These are phyloP conservation scores for Brachyistius frenatus DNA, from an alignment of 2,113 vertebrate genomes.

Conservation along the genomic window DNA sequence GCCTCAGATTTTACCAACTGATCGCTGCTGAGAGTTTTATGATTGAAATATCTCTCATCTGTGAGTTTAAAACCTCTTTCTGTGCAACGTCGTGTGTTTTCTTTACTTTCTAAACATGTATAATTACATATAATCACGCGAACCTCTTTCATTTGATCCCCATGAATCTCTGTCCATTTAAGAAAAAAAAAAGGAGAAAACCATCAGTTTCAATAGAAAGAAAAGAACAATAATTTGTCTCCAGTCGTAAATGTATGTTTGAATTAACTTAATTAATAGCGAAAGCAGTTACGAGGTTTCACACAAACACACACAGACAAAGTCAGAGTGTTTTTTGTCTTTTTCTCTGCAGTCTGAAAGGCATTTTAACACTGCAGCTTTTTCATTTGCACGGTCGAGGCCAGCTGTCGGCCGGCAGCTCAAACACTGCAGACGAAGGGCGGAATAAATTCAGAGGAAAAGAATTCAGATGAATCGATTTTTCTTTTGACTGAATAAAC, in stretches of 20 bases:
- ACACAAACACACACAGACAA: slow-evolving; percentile 1
- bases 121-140: slow-evolving; percentile 44
- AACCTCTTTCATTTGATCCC: slow-evolving; percentile 29
- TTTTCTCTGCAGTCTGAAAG: slow-evolving; percentile 6
- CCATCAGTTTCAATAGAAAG: slow-evolving; percentile 17
- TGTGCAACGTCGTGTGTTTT: slow-evolving; percentile 1
- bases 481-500: slow-evolving; percentile 11
- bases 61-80: slow-evolving; percentile 7
- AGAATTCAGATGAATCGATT: slow-evolving; percentile 1
- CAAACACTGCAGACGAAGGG: slow-evolving; percentile 1
- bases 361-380: slow-evolving; percentile 19
- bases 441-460: slow-evolving; percentile 9
- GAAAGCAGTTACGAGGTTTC: slow-evolving; percentile 4
- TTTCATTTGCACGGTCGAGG: slow-evolving; percentile 2
- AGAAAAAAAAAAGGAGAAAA: slow-evolving; percentile 9
- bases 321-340: slow-evolving; percentile 7
- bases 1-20: slow-evolving; percentile 3
- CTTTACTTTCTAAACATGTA: slow-evolving; percentile 33
- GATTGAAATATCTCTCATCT: slow-evolving; percentile 49
- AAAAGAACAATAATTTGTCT: slow-evolving; percentile 7
- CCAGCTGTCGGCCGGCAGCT: slow-evolving; percentile 48
- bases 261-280: slow-evolving; percentile 40
- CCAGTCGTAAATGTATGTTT: slow-evolving; percentile 32
- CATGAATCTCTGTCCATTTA: slow-evolving; percentile 1
- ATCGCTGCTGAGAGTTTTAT: slow-evolving; percentile 22